Base-by-base conservation (phyloP, 2,113 vertebrate genomes). In the Ailurus styani region DNA sequence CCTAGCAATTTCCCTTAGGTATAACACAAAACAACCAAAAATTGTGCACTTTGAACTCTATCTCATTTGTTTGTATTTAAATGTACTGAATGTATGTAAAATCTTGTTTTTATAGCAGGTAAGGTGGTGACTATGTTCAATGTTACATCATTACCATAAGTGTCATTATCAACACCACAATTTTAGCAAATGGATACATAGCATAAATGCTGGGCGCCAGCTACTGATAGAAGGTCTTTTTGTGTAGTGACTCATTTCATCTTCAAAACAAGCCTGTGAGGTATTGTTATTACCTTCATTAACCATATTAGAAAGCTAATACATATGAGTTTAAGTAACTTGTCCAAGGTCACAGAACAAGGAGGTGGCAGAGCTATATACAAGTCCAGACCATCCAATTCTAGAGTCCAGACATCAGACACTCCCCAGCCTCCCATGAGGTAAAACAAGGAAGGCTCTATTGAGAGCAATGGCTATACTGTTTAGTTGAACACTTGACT, bases 311-410 rank as follows among this genome's bases (percentile, higher is more conserved):
- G 18, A 27, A 64, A 47, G 1, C 47, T 78, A 4, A 84, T 45
- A 54, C 7, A 20, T 9, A 8, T 15, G 13, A 23, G 2, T 5
- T 47, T 34, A 47, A 57, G 11, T n/a, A 62, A 29, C 2, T 50
- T 50, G 31, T 2, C 6, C 15, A 31, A 70, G 37, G 9, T 68
- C 10, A 40, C 55, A 68, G 8, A 18, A 37, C 7, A 68, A 77
- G 50, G 14, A 8, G 13, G n/a, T 13, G 7, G 25, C 27, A 29
- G 47, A 55, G 20, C 5, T 12, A 45, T 9, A 37, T 2, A 6
- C 23, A 13, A 70, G 84, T 13, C 18, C 40, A 60, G 25, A 40
- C 2, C 0, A 0, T 5, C 40, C 0, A 2, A 8, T 20, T 62
- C 29, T 40, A 86, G 78, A 14, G 54, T 7, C 18, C 37, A 40